phyloP scores from a whole-genome alignment of 2,888 invertebrate species.

The Escarpia spicata region DNA sequence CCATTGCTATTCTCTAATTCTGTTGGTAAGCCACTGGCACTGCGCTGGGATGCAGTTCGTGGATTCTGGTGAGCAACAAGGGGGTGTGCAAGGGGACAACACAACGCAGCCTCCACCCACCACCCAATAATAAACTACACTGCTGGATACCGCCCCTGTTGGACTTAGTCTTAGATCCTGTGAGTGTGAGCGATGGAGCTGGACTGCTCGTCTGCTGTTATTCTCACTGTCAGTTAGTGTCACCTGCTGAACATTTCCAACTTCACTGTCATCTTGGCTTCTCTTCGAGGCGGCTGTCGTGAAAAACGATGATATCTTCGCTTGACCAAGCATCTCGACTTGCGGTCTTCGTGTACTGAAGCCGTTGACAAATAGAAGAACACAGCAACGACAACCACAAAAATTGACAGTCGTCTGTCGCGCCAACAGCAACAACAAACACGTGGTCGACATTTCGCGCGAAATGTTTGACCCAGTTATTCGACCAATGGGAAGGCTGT shows the following conservation, averaged over 20 bases:
- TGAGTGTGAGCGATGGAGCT: too few relatives aligned
- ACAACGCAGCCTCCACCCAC: too few relatives aligned
- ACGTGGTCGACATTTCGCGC: slow-evolving; percentile 13
- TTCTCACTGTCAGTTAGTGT: not conserved
- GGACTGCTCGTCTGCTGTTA: too few relatives aligned
- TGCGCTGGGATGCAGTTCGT: too few relatives aligned
- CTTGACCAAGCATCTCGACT: not conserved
- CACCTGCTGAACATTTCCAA: not conserved
- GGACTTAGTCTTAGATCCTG: too few relatives aligned
- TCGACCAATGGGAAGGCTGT: not conserved
- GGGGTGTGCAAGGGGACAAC: too few relatives aligned
- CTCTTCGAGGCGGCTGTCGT: not conserved
- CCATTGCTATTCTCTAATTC: too few relatives aligned
- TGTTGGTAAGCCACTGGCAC: too few relatives aligned
- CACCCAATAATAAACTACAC: too few relatives aligned
- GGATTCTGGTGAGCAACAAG: too few relatives aligned
- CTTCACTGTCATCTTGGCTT: not conserved
- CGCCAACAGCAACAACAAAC: not conserved
- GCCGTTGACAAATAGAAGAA: not conserved
- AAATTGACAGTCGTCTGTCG: not conserved
- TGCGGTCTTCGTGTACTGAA: not conserved
- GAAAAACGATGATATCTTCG: not conserved
- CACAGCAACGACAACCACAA: not conserved
- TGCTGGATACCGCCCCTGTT: too few relatives aligned
- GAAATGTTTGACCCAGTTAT: not conserved